A percentile compares a stretch with the other conserved stretches of the same genome.
These are phyloP conservation scores for Lates japonicus DNA, from an alignment of 2,797 vertebrate genomes.

Conservation along the genomic window DNA sequence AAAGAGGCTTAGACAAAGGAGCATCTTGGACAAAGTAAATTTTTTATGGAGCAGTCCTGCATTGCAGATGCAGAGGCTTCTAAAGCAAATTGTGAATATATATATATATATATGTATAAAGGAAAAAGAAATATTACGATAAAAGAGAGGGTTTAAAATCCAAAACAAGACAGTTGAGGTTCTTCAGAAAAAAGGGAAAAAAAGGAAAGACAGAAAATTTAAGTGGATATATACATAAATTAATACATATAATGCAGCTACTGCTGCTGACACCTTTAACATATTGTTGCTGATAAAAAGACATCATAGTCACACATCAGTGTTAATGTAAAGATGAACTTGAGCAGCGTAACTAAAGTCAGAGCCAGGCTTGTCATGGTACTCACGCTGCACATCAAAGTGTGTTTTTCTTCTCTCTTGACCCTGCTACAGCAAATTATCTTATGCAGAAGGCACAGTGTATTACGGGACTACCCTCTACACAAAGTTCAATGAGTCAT, in stretches of 20 bases:
- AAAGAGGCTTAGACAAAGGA: background rate
- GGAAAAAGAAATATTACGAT: background rate
- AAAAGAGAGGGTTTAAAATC: background rate
- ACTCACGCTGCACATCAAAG: slow-evolving; percentile 6
- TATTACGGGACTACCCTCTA: slow-evolving; percentile 34
- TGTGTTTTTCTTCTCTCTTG: background rate
- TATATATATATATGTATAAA: too few species aligned
- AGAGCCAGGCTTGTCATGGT: background rate
- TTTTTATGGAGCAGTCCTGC: background rate
- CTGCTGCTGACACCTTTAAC: slow-evolving; percentile 11
- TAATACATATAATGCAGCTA: background rate
- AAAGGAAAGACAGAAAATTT: background rate
- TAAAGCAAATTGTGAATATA: background rate
- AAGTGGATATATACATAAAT: background rate
- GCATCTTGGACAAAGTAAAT: background rate
- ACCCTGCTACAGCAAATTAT: slow-evolving; percentile 39
- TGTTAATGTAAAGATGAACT: slow-evolving; percentile 15
- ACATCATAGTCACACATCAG: slow-evolving; percentile 24
- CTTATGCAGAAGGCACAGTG: slow-evolving; percentile 17
- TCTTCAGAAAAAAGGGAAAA: background rate
- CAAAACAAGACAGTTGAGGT: background rate
- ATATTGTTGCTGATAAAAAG: background rate
- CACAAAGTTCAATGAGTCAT: slow-evolving; percentile 61
- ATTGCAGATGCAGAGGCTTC: slow-evolving; percentile 1
- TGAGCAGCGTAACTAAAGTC: slow-evolving; percentile 26